A percentile compares a stretch with the other conserved stretches of the same genome.
Conservation (phyloP, 2,113 vertebrate genomes). For the Herpailurus yagouaroundi region DNA sequence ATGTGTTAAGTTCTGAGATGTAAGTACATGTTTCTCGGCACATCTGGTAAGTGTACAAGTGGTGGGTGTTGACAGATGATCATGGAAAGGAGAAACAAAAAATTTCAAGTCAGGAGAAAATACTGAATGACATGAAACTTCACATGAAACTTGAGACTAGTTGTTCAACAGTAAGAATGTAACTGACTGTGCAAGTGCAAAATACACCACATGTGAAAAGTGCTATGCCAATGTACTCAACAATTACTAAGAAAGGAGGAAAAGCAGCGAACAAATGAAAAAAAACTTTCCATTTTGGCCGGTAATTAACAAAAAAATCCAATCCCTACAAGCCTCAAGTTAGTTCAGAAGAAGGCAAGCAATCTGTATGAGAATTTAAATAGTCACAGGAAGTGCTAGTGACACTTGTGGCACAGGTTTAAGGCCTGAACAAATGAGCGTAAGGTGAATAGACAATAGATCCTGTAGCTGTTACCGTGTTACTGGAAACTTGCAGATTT, state of each 20-base stretch:
- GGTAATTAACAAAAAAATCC: not conserved
- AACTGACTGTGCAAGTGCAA: conserved; percentile 12
- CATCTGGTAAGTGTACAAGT: not conserved
- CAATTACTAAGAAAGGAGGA: not conserved
- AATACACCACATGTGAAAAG: not conserved
- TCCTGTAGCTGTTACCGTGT: not conserved
- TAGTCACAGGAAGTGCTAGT: not conserved
- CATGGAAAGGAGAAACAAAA: not conserved
- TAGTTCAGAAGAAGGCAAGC: not conserved
- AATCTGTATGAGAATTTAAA: not conserved
- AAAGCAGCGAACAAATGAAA: not conserved
- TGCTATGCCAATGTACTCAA: not conserved
- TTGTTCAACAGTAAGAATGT: not conserved
- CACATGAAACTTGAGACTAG: not conserved
- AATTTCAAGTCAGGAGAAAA: not conserved
- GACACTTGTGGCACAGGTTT: not conserved
- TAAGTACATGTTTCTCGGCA: not conserved
- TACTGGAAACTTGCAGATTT: not conserved
- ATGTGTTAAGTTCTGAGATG: not conserved
- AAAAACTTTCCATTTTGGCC: not conserved
- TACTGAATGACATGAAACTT: not conserved
- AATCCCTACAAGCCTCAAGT: not conserved
- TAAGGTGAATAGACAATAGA: not conserved
- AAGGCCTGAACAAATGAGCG: not conserved
- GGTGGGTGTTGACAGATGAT: not conserved